These are phyloP conservation scores for Mixornis gularis DNA, from an alignment of 2,113 vertebrate genomes.

Conservation along the genomic window DNA sequence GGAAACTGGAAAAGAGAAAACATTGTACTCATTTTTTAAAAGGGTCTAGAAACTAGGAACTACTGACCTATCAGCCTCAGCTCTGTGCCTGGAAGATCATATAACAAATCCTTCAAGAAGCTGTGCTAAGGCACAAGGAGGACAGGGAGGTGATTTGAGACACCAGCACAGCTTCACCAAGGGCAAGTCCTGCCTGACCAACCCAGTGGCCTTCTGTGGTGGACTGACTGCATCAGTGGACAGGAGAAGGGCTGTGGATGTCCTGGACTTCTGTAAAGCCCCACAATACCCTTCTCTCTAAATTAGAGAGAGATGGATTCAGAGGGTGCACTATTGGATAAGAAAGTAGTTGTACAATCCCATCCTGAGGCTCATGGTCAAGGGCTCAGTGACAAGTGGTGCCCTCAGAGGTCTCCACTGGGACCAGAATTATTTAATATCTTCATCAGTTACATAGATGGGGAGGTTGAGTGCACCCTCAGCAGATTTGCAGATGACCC, in stretches of 20 bases:
- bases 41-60: background rate
- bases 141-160: background rate
- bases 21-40: background rate
- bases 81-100: background rate
- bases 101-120: background rate
- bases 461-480: background rate
- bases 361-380: rapidly evolving
- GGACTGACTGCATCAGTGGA: background rate
- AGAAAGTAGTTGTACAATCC: rapidly evolving
- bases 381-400: background rate
- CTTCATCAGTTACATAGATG: background rate
- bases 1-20: background rate
- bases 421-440: background rate
- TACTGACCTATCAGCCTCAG: background rate
- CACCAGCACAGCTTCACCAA: background rate
- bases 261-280: background rate
- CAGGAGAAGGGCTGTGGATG: background rate
- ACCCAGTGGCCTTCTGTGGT: rapidly evolving
- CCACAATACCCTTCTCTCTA: background rate
- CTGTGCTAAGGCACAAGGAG: background rate
- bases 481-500: background rate
- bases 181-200: background rate
- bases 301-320: background rate
- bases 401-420: background rate
- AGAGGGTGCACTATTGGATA: background rate